These are phyloP conservation scores for Hypomecis atomaria DNA, from an alignment of 2,888 invertebrate genomes.

Conservation along the genomic window DNA sequence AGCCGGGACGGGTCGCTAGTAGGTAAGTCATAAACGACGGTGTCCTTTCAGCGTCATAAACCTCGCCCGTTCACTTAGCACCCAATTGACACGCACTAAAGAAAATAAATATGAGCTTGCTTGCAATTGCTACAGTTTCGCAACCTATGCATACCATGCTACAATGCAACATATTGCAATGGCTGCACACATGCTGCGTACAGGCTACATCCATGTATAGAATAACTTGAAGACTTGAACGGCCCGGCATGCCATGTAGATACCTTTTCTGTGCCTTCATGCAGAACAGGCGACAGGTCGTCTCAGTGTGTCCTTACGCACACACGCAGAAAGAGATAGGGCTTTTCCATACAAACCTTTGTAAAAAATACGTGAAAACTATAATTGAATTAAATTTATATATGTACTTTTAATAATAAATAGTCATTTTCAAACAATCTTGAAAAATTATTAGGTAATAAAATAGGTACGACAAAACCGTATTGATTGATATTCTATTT, in stretches of 20 bases:
- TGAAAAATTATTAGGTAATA: too few species aligned
- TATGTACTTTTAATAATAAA: too few species aligned
- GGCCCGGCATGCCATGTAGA: constrained; percentile 18
- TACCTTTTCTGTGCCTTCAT: constrained; percentile 25
- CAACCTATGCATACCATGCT: constrained; percentile 24
- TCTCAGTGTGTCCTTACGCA: constrained; percentile 57
- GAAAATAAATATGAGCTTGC: background rate
- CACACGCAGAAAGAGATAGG: constrained; percentile 34
- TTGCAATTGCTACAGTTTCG: constrained; percentile 31
- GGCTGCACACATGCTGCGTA: constrained; percentile 12
- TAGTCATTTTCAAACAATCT: too few species aligned
- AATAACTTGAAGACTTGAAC: constrained; percentile 3
- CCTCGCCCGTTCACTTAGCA: too few species aligned
- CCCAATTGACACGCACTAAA: background rate
- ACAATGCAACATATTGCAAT: constrained; percentile 18
- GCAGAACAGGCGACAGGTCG: constrained; percentile 63
- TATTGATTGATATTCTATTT: too few species aligned
- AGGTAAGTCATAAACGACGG: too few species aligned
- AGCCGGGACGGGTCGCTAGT: too few species aligned
- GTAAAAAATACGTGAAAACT: background rate
- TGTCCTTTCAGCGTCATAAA: too few species aligned
- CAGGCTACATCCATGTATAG: constrained; percentile 11
- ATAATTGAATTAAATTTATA: too few species aligned
- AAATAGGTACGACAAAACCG: too few species aligned
- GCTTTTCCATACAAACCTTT: constrained; percentile 15